Base-by-base conservation (phyloP, 2,113 vertebrate species). In the Asarcornis scutulata region DNA sequence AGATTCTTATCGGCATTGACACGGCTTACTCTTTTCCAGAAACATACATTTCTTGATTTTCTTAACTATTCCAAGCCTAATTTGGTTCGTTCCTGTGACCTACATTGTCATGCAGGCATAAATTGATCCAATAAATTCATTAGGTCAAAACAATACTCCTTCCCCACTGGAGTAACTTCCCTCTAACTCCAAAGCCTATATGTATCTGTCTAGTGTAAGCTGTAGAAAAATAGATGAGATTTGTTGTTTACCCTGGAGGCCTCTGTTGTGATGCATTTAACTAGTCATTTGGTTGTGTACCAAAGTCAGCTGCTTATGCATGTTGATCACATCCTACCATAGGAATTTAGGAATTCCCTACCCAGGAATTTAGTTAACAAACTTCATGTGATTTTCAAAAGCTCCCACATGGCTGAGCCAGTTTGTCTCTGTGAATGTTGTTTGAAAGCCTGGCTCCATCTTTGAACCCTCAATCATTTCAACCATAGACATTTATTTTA, bases 191-290 rank as follows among this genome's bases (percentile, higher is more conserved):
- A 83, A 52, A 83, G 67, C 63, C 48, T 27, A 53, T 56, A 4
- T 15, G 27, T 64, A 48, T 80, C 2, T 0, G 10, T 27, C 23
- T 53, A 34, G 58, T 50, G n/a, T 48, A 86, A 91, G 63, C 46
- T 32, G 23, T 38, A 88, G 55, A 46, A 77, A 79, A 95, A 67
- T 1, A 83, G 44, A 66, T 59, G 63, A 68, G 89, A 44, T 89
- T 56, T 91, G 48, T 88, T 83, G 50, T 86, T 63, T 92, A 77
- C 72, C 91, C 71, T 50, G 2, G 81, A 77, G 77, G 73, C 36
- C 72, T 78, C 83, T 73, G 27, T 7, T 31, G 38, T 17, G 58
- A 87, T 82, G 63, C 74, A 71, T 82, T 87, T 95, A 83, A 74
- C 50, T 46, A 69, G 46, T 69, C 74, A 67, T 83, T 89, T 78